Evolutionary conservation across 2,888 invertebrate genomes (phyloP).

Genomic region (Dorcus parallelipipedus): DNA sequence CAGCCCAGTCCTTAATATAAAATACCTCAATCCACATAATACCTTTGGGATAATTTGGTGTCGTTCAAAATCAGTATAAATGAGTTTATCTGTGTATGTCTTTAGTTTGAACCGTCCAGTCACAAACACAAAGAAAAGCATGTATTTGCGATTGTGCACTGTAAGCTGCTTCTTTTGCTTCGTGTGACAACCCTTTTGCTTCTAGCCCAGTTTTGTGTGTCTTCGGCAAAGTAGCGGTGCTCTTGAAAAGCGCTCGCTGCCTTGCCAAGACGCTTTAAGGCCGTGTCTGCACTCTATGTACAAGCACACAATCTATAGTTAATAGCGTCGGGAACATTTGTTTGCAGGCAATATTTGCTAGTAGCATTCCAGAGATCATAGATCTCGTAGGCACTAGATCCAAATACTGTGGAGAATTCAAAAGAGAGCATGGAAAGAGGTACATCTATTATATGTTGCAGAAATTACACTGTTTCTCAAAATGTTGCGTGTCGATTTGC

Average conservation of each 20-base stretch:
- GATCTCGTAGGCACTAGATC: conserved; percentile 99
- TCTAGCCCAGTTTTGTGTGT: no score
- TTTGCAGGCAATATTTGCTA: conserved; percentile 99
- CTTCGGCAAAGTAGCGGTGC: background rate
- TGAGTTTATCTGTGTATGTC: conserved; percentile 4
- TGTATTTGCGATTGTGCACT: conserved; percentile 12
- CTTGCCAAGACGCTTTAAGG: background rate
- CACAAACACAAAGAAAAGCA: background rate
- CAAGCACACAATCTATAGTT: conserved; percentile 4
- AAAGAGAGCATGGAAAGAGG: conserved; percentile 99
- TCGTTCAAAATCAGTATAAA: conserved; percentile 17
- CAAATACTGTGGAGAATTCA: conserved; percentile 99
- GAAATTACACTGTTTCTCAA: no score
- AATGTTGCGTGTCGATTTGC: no score
- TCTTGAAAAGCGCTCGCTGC: background rate
- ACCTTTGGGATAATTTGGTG: conserved; percentile 29
- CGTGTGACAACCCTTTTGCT: conserved; percentile 9
- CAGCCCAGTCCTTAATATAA: background rate
- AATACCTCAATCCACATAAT: background rate
- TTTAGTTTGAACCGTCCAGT: background rate
- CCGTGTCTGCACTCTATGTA: background rate
- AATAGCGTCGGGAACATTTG: conserved; percentile 52
- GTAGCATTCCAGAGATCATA: conserved; percentile 99
- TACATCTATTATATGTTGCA: conserved; percentile 51
- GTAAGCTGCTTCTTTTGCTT: conserved; percentile 26